Base-by-base conservation (phyloP, 2,113 vertebrate species). In the Typhlomys cinereus region DNA sequence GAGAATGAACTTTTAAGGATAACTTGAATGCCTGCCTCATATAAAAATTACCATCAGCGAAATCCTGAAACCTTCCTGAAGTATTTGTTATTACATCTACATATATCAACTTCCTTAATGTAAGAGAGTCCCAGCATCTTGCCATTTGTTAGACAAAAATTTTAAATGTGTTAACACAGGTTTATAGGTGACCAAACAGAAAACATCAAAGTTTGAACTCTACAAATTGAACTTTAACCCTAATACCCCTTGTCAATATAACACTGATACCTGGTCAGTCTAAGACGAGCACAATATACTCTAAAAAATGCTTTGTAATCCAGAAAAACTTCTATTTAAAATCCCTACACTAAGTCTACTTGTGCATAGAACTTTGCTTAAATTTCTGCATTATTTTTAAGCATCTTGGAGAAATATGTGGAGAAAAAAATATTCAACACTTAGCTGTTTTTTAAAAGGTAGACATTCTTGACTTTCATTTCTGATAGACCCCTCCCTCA, bases 301-400 rank as follows among this genome's bases (percentile, higher is more conserved):
- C 64, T 17, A 61, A 94, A 61, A 93, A 95, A 92, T 82, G 74
- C 69, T 94, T 85, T 90, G 69, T 94, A 95, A 95, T 95, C 41
- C 75, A 92, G 66, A 96, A 84, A 87, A 61, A 11, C 61, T 92
- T 93, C 95, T 82, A 75, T 86, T 86, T 81, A 94, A 94, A 92
- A 93, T 92, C 71, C 48, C 79, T 86, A 11, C 48, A 92, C 79
- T 95, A 93, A 92, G 75, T 29, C 84, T 83, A 88, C 88, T 96
- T 90, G 92, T 71, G 74, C 31, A 86, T 66, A 86, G 50, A 80
- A 73, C 46, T 94, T 92, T 95, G 93, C 73, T 89, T 93, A 79
- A 89, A 86, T 90, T 95, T 94, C 61, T 18, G 88, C 29, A 69
- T 85, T 94, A 79, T 96, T 94, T 97, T 86, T 88, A 76, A 95